Percentiles rank a stretch among this genome's conserved stretches.
These are phyloP conservation scores for Sebastes paucispinis DNA, from an alignment of 2,797 vertebrate genomes.

Conservation along the genomic window DNA sequence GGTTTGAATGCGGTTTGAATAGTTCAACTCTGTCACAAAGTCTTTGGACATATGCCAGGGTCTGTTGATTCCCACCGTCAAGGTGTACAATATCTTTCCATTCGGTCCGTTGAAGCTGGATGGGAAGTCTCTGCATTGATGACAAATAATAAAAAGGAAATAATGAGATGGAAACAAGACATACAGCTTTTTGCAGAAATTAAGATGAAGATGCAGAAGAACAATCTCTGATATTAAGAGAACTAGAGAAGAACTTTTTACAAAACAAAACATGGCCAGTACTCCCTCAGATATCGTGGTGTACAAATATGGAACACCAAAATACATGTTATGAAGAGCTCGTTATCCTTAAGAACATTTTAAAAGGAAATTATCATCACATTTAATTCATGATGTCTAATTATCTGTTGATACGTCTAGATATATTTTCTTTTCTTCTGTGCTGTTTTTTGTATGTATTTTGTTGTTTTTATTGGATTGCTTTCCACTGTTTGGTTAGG, in stretches of 20 bases:
- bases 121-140: constrained; percentile 66
- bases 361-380: too few species aligned
- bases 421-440: too few species aligned
- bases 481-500: too few species aligned
- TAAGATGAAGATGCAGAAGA: background rate
- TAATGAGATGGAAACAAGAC: background rate
- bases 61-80: constrained; percentile 56
- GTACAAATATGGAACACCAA: too few species aligned
- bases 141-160: background rate
- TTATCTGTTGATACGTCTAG: too few species aligned
- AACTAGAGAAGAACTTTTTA: background rate
- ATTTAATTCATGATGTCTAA: too few species aligned
- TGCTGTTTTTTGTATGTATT: too few species aligned
- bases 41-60: constrained; percentile 65
- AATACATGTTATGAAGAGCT: too few species aligned
- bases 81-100: constrained; percentile 41
- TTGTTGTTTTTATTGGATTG: too few species aligned
- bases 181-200: background rate
- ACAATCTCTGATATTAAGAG: background rate
- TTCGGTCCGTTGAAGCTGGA: constrained; percentile 32
- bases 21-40: constrained; percentile 61
- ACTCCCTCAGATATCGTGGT: too few species aligned
- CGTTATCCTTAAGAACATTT: too few species aligned
- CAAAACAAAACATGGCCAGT: too few species aligned
- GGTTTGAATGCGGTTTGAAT: constrained; percentile 22